A percentile compares a stretch with the other conserved stretches of the same genome.
Conservation (phyloP, 2,888 invertebrate species). For the Chromoteleia sp. region DNA sequence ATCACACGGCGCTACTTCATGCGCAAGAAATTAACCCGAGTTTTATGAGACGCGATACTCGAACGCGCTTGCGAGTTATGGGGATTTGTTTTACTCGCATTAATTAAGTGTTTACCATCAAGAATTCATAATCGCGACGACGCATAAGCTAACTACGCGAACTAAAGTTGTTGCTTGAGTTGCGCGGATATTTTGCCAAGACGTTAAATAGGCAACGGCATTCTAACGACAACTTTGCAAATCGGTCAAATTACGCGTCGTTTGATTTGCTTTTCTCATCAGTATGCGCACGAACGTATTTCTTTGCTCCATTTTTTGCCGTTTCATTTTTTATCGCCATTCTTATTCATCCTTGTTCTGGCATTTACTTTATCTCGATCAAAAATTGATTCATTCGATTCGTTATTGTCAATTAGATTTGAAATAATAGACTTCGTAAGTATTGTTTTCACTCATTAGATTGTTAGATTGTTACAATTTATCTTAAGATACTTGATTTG, state of each 20-base stretch:
- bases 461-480: too few species aligned
- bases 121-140: slow-evolving; percentile 29
- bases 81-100: slow-evolving; percentile 21
- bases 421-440: too few species aligned
- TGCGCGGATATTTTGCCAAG: slow-evolving; percentile 9
- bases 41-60: slow-evolving; percentile 17
- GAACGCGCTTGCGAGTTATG: neutral
- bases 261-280: too few species aligned
- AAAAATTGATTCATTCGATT: too few species aligned
- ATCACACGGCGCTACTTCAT: slow-evolving; percentile 29
- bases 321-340: too few species aligned
- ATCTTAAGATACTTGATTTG: too few species aligned
- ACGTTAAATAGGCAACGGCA: slow-evolving; percentile 7
- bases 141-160: slow-evolving; percentile 11
- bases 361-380: too few species aligned
- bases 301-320: too few species aligned
- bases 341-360: too few species aligned
- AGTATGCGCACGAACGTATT: too few species aligned
- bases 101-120: slow-evolving; percentile 40
- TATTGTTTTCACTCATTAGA: too few species aligned
- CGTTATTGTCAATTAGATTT: too few species aligned
- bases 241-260: neutral
- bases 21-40: slow-evolving; percentile 5
- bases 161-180: slow-evolving; percentile 12
- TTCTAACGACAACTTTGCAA: neutral